Percentiles rank a stretch among this genome's conserved stretches.
phyloP scores from a whole-genome alignment of 2,113 vertebrate species.

The Microtus richardsoni region DNA sequence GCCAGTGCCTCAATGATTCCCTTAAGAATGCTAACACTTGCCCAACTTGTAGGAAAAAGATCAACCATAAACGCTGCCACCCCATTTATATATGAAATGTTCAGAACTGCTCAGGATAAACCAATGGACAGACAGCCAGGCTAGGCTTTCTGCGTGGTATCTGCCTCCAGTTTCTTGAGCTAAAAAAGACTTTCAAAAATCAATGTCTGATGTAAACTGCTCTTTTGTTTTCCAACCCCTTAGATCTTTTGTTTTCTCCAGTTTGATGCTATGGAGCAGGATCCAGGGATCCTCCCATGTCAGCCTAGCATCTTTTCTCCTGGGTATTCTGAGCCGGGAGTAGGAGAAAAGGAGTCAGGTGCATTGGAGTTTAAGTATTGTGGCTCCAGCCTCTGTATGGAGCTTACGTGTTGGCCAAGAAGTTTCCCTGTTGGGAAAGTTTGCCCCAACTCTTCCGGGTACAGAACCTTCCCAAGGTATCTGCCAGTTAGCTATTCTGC shows the following conservation, averaged over 20 bases:
- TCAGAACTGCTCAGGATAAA: conserved; percentile 73
- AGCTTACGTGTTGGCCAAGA: conserved; percentile 40
- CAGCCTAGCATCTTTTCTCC: background rate
- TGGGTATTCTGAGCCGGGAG: background rate
- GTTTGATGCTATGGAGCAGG: conserved; percentile 36
- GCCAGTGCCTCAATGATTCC: conserved; percentile 95
- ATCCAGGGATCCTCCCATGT: background rate
- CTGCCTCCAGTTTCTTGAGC: conserved; percentile 73
- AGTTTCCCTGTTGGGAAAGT: background rate
- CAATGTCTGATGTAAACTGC: conserved; percentile 62
- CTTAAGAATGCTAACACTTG: conserved; percentile 93
- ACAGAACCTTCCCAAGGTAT: background rate
- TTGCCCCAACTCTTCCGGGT: background rate
- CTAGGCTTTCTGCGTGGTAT: conserved; percentile 20
- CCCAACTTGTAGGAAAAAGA: conserved; percentile 96
- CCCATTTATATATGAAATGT: conserved; percentile 95
- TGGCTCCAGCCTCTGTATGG: conserved; percentile 5
- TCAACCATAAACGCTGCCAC: conserved; percentile 95
- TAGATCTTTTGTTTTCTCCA: conserved; percentile 57
- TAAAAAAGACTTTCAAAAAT: conserved; percentile 71
- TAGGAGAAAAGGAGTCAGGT: conserved; percentile 5
- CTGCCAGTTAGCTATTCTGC: background rate
- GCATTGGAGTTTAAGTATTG: background rate
- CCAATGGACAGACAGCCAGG: background rate
- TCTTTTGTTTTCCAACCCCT: conserved; percentile 66